Base-by-base conservation (phyloP, 2,888 invertebrate species). In the Pilophorus perplexus region DNA sequence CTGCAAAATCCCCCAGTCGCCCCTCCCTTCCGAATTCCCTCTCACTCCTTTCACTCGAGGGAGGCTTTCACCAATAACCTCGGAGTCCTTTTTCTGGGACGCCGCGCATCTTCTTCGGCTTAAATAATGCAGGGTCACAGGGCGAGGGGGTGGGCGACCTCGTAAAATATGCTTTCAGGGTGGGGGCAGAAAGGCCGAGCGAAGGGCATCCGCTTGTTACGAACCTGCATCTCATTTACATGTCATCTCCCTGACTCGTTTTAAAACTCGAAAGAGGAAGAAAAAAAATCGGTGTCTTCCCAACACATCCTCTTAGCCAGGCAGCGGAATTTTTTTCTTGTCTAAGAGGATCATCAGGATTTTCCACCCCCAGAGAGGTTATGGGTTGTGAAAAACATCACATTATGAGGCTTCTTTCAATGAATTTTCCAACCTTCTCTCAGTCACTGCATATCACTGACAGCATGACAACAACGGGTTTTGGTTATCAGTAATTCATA, bases 211-310 rank as follows among this genome's bases (percentile, higher is more conserved):
- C 18, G 33, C 52, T 52, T 52, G 52, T 52, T 52, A 52, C 27
- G 10, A 52, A 52, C 52, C 28, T 52, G 28, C 52, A 52, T 52
- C 28, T 28, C 52, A 52, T 52, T 52, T 52, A 28, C 52, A 52
- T 52, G 27, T 14, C 28, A 52, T 52, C 28, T 33, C 33, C 6
- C 33, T 33, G 33, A n/a, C 33, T 33, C 6, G 33, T 12, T 33
- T 33, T 33, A 33, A 33, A 12, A 33, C 6, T 33, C 33, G 33
- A 33, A n/a, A n/a, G 33, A 33, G 33, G 6, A 33, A 33, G 33
- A 33, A 12, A 33, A 33, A 33, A 33, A 33, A 12, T 12, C 33
- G n/a, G n/a, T n/a, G n/a, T n/a, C n/a, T n/a, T n/a, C n/a, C n/a
- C n/a, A n/a, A n/a, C n/a, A n/a, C n/a, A n/a, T n/a, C n/a, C n/a